Percentiles rank a stretch among this genome's conserved stretches.
phyloP scores from a whole-genome alignment of 2,113 vertebrate genomes.

The Anoplopoma fimbria region DNA sequence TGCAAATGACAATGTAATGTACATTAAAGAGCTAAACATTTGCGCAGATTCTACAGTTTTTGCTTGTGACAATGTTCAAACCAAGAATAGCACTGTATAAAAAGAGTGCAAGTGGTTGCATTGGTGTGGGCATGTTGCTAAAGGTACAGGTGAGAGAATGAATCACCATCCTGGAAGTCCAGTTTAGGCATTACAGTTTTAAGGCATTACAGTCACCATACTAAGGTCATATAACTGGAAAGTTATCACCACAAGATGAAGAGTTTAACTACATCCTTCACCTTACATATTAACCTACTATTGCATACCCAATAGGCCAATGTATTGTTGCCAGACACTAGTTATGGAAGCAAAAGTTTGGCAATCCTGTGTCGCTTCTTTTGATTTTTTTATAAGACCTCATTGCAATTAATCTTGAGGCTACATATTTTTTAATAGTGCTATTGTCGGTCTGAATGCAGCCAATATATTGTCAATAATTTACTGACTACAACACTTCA shows the following conservation, averaged over 20 bases:
- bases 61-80: conserved; percentile 22
- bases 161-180: conserved; percentile 19
- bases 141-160: conserved; percentile 1
- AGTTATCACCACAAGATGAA: neutral
- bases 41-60: neutral
- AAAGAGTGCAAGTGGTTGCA: neutral
- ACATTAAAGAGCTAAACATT: conserved; percentile 6
- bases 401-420: neutral
- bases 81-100: conserved; percentile 25
- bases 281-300: neutral
- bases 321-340: neutral
- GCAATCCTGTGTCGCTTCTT: neutral
- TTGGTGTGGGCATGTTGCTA: conserved; percentile 19
- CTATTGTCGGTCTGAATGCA: neutral
- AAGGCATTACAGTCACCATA: neutral
- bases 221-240: neutral
- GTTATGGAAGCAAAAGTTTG: neutral
- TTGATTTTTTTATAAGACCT: neutral
- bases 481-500: neutral
- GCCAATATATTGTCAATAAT: neutral
- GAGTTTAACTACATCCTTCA: neutral
- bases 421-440: conserved; percentile 10
- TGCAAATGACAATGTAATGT: too few species aligned
- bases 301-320: too few species aligned
- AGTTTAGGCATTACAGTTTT: neutral